Percentiles rank a stretch among this genome's conserved stretches.
Evolutionary conservation across 2,797 vertebrate genomes (phyloP).

Genomic region (Parotocinclus haroldoi): DNA sequence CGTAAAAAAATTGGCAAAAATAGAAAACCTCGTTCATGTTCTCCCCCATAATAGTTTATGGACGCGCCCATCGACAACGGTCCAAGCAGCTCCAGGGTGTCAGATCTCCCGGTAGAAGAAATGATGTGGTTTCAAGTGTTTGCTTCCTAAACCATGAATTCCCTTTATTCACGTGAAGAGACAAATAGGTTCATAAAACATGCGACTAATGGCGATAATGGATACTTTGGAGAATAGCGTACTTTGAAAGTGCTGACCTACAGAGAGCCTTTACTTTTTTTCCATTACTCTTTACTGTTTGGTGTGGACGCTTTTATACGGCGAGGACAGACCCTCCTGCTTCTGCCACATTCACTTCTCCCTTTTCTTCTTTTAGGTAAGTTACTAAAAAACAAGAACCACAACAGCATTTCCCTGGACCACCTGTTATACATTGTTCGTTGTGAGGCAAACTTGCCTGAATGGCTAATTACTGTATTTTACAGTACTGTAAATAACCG

Average conservation of each 20-base stretch:
- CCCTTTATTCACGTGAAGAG: background rate
- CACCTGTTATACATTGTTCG: too few species aligned
- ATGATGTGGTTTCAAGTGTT: constrained; percentile 52
- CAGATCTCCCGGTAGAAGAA: constrained; percentile 61
- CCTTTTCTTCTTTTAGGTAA: background rate
- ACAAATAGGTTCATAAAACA: background rate
- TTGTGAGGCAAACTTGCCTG: background rate
- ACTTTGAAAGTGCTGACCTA: constrained; percentile 10
- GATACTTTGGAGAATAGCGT: background rate
- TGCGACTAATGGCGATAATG: background rate
- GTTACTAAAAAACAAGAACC: background rate
- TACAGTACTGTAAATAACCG: background rate
- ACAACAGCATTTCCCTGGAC: too few species aligned
- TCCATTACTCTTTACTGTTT: constrained; percentile 9
- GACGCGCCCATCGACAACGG: constrained; percentile 60
- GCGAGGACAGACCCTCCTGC: background rate
- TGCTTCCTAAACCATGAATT: constrained; percentile 35
- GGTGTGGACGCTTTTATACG: background rate
- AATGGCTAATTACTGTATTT: background rate
- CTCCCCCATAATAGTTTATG: constrained; percentile 47
- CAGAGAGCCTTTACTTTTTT: constrained; percentile 18
- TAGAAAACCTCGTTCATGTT: background rate
- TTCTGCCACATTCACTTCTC: background rate
- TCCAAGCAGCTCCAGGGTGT: constrained; percentile 57
- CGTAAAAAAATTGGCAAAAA: background rate